Evolutionary conservation across 2,797 vertebrate species (phyloP).

Genomic region (Oryzias sinensis): DNA sequence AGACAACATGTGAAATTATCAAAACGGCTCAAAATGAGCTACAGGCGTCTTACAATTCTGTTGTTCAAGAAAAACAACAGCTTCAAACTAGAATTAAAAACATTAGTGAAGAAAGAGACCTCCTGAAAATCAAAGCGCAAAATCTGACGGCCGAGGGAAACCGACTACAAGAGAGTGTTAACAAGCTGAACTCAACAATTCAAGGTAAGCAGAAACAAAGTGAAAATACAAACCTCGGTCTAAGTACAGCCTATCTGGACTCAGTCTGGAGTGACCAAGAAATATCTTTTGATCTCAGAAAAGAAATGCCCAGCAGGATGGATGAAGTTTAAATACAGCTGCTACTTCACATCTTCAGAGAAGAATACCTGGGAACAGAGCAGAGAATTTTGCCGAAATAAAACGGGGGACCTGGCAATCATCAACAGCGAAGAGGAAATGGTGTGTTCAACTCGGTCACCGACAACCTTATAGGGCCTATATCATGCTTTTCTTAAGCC

Average conservation of each 20-base stretch:
- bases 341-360: constrained; percentile 52
- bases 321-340: constrained; percentile 47
- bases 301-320: constrained; percentile 52
- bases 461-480: background rate
- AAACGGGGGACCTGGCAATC: constrained; percentile 55
- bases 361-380: constrained; percentile 51
- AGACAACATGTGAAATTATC: constrained; percentile 11
- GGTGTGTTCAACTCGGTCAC: constrained; percentile 42
- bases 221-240: background rate
- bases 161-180: constrained; percentile 4
- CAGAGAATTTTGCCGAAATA: constrained; percentile 40
- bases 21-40: constrained; percentile 13
- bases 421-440: constrained; percentile 55
- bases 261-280: background rate
- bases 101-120: constrained; percentile 20
- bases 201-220: constrained; percentile 22
- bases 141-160: constrained; percentile 53
- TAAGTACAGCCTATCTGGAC: too few species aligned
- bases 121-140: constrained; percentile 7
- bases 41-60: background rate
- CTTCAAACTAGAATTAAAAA: constrained; percentile 22
- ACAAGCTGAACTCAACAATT: constrained; percentile 15
- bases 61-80: constrained; percentile 20
- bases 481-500: too few species aligned
- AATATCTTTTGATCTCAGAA: constrained; percentile 23